Percentiles rank a stretch among this genome's conserved stretches.
These are phyloP conservation scores for Drosophila mulleri DNA, from an alignment of 2,888 invertebrate genomes.

Conservation along the genomic window DNA sequence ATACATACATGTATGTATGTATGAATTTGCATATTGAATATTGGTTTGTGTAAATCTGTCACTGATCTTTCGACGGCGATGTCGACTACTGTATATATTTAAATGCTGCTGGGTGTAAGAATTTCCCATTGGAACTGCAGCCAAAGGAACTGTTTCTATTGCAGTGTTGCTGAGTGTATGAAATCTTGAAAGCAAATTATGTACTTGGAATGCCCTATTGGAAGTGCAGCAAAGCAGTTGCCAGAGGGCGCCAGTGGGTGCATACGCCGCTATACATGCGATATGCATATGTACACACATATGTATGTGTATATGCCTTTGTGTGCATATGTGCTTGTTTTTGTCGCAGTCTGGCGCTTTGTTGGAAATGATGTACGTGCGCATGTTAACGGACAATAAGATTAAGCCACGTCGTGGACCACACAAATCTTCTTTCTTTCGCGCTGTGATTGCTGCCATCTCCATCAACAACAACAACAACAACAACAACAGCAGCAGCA, in stretches of 20 bases:
- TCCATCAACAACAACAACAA: constrained; percentile 38
- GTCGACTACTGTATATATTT: background rate
- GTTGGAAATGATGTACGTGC: constrained; percentile 42
- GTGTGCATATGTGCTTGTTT: background rate
- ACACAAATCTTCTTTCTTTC: constrained; percentile 53
- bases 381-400: constrained; percentile 41
- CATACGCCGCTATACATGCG: background rate
- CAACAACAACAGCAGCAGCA: constrained; percentile 29
- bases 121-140: background rate
- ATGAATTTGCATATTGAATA: background rate
- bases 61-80: too few species aligned
- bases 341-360: constrained; percentile 32
- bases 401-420: constrained; percentile 37
- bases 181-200: background rate
- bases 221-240: constrained; percentile 10
- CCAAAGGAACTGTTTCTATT: constrained; percentile 5
- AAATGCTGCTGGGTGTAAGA: background rate
- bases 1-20: too few species aligned
- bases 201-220: constrained; percentile 9
- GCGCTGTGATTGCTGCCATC: constrained; percentile 40
- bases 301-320: background rate
- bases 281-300: background rate
- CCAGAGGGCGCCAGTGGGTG: background rate
- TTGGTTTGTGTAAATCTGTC: too few species aligned
- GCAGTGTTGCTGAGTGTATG: background rate